Percentiles rank a stretch among this genome's conserved stretches.
Evolutionary conservation across 2,113 vertebrate species (phyloP).

Genomic region (Coptodon rendalli): DNA sequence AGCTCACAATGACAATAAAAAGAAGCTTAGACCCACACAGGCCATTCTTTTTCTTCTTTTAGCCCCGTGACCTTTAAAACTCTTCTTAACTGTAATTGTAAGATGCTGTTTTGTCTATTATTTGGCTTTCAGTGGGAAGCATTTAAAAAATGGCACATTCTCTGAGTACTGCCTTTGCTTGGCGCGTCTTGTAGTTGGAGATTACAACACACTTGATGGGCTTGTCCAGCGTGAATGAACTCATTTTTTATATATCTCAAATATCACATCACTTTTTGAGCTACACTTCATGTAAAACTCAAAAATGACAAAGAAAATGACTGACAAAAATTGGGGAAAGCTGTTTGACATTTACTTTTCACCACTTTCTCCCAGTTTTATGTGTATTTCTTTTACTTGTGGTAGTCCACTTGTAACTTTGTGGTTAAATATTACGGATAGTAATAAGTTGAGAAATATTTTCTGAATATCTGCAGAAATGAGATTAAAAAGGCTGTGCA

Average conservation of each 20-base stretch:
- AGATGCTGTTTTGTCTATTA: background rate
- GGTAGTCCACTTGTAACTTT: background rate
- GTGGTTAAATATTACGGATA: background rate
- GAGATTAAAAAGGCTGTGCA: background rate
- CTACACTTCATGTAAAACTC: background rate
- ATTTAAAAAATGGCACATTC: background rate
- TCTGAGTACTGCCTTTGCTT: background rate
- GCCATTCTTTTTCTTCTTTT: background rate
- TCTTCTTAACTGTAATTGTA: background rate
- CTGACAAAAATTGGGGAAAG: background rate
- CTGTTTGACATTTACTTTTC: background rate
- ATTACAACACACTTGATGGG: background rate
- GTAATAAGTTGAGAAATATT: background rate
- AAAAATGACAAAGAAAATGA: background rate
- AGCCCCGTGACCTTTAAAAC: background rate
- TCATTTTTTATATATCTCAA: background rate
- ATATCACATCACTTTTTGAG: background rate
- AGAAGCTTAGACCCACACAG: background rate
- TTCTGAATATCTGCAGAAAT: background rate
- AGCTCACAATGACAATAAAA: background rate
- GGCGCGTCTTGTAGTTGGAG: background rate
- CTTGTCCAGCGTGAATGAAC: background rate
- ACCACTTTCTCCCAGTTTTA: background rate
- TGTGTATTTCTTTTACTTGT: background rate
- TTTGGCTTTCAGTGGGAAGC: background rate